Percentiles rank a stretch among this genome's conserved stretches.
These are phyloP conservation scores for Campopleginae sp. DNA, from an alignment of 2,888 invertebrate species.

Conservation along the genomic window DNA sequence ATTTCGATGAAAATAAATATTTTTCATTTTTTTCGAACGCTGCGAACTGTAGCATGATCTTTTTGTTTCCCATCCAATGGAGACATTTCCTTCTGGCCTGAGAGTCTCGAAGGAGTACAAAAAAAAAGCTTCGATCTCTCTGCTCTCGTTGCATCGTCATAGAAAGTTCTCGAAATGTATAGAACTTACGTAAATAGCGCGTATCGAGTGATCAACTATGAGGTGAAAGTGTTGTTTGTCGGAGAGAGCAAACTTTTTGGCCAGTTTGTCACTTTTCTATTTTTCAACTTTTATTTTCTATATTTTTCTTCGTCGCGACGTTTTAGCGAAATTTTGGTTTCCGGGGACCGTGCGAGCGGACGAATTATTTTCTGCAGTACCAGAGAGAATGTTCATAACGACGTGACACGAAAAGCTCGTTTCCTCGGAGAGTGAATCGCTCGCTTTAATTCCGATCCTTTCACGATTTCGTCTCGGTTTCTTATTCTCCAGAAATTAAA, in stretches of 20 bases:
- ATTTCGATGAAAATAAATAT: no score
- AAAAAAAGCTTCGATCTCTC: constrained; percentile 30
- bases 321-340: neutral
- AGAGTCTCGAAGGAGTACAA: constrained; percentile 6
- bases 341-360: neutral
- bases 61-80: neutral
- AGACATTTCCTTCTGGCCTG: constrained; percentile 5
- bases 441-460: constrained; percentile 28
- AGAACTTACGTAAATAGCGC: constrained; percentile 55
- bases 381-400: neutral
- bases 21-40: no score
- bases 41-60: no score
- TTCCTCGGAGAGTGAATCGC: constrained; percentile 22
- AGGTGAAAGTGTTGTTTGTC: constrained; percentile 56
- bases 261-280: constrained; percentile 34
- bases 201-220: constrained; percentile 41
- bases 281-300: constrained; percentile 27
- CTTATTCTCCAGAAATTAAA: constrained; percentile 3
- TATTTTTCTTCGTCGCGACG: neutral
- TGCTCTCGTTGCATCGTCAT: constrained; percentile 53
- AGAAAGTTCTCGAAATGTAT: constrained; percentile 55
- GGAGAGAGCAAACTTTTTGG: constrained; percentile 45
- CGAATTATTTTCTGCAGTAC: neutral
- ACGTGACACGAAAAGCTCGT: constrained; percentile 31
- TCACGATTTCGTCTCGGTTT: constrained; percentile 29